Conservation (phyloP, 2,113 vertebrate genomes). For the Sylvicapra grimmia region DNA sequence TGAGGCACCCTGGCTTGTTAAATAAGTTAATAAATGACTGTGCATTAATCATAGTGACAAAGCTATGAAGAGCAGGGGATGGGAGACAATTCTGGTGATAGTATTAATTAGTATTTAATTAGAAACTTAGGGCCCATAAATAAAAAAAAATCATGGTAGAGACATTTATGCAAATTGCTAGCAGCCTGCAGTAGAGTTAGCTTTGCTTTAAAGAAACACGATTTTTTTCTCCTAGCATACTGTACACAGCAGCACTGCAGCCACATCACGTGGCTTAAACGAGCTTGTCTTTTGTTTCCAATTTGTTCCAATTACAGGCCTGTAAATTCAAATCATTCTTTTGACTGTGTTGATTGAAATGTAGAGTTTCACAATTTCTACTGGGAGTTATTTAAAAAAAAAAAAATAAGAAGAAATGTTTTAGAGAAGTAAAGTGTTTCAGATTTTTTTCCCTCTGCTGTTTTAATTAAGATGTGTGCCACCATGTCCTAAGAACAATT, state of each 20-base stretch:
- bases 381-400: constrained; percentile 39
- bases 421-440: background rate
- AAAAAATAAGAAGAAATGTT: background rate
- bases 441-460: background rate
- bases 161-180: constrained; percentile 79
- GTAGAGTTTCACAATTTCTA: constrained; percentile 43
- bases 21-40: constrained; percentile 87
- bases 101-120: constrained; percentile 93
- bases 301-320: constrained; percentile 62
- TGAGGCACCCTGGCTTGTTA: constrained; percentile 81
- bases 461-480: background rate
- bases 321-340: constrained; percentile 56
- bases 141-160: constrained; percentile 83
- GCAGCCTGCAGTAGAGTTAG: constrained; percentile 60
- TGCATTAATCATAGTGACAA: constrained; percentile 89
- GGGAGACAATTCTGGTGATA: constrained; percentile 80
- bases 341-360: constrained; percentile 52
- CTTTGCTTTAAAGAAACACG: constrained; percentile 72
- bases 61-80: constrained; percentile 79
- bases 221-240: constrained; percentile 29
- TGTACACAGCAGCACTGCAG: constrained; percentile 45
- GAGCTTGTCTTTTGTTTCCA: constrained; percentile 51
- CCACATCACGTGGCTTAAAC: constrained; percentile 51
- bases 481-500: constrained; percentile 60
- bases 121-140: constrained; percentile 87